Conservation (phyloP, 2,113 vertebrate genomes). For the Benitochromis conjunctus region DNA sequence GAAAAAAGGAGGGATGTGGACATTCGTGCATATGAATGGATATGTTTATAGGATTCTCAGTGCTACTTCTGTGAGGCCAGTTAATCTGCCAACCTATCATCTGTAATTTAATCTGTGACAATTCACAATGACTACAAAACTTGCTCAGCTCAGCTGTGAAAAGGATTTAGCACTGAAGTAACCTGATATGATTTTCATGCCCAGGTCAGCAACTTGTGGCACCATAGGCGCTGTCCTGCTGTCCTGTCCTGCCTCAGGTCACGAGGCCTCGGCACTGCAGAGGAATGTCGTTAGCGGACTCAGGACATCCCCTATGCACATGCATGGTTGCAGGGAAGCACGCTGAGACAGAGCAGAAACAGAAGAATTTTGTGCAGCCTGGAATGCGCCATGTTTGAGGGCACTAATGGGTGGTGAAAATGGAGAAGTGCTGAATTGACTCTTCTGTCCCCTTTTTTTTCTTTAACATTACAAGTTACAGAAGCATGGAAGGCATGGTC, state of each 20-base stretch:
- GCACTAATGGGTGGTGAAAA: background rate
- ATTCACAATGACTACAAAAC: background rate
- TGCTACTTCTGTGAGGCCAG: conserved; percentile 35
- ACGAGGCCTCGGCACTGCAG: background rate
- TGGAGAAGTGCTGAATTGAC: background rate
- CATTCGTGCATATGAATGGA: background rate
- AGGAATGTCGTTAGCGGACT: background rate
- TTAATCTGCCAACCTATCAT: background rate
- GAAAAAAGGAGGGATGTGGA: background rate
- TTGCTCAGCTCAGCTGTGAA: background rate
- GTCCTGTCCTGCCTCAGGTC: background rate
- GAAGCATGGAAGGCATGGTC: conserved; percentile 69
- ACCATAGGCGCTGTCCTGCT: conserved; percentile 46
- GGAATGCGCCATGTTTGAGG: conserved; percentile 32
- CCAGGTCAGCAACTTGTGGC: conserved; percentile 12
- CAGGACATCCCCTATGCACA: conserved; percentile 44
- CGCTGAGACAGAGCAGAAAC: background rate
- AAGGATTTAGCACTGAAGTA: conserved; percentile 39
- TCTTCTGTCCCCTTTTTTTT: background rate
- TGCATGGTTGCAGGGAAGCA: conserved; percentile 59
- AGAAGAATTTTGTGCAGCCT: conserved; percentile 10
- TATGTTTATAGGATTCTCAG: conserved; percentile 22
- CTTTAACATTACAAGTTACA: conserved; percentile 22
- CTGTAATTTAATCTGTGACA: background rate
- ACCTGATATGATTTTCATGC: conserved; percentile 6